Base-by-base conservation (phyloP, 1,140 invertebrate genomes). In the Lycorma delicatula region DNA sequence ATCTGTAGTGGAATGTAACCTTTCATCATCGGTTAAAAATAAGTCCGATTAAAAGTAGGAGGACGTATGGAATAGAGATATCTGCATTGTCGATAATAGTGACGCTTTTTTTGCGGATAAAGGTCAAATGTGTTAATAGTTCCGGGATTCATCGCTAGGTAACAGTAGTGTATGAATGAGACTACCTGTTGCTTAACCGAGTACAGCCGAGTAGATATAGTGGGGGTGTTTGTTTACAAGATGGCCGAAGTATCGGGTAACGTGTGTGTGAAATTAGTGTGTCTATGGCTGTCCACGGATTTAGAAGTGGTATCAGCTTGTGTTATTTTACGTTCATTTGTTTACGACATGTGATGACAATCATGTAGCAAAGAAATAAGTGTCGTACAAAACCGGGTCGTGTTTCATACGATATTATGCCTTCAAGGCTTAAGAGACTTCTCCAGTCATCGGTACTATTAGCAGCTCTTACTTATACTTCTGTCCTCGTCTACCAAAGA, bases 401-500 rank as follows among this genome's bases (percentile, higher is more conserved):
- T 16, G 23, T 44, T 4, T 44, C 11, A 20, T n/a, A n/a, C n/a
- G n/a, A 22, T 44, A 44, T 44, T 22, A 44, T 44, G 41, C 41
- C 41, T 44, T 44, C 41, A 16, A 44, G 41, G 41, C n/a, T 44
- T 16, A 16, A 22, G 4, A 16, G 41, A 3, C 23, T 44, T 44
- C 41, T 44, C 41, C 41, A 44, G 41, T 44, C 41, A 2, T 44
- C 23, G 41, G 23, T 44, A 44, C 41, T 44, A 2, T 22, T 44
- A 16, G 18, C 23, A 22, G 41, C 41, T 11, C 18, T 44, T 20
- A 3, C 23, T 16, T 44, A 44, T 44, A 44, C 41, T 16, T 44
- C 41, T 44, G 41, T 44, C 41, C 41, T 44, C 23, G 41, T 44
- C 23, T 44, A 44, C 41, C 41, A 44, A 44, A 44, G 41, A 44